Evolutionary conservation across 2,113 vertebrate species (phyloP).

Genomic region (Sander vitreus): DNA sequence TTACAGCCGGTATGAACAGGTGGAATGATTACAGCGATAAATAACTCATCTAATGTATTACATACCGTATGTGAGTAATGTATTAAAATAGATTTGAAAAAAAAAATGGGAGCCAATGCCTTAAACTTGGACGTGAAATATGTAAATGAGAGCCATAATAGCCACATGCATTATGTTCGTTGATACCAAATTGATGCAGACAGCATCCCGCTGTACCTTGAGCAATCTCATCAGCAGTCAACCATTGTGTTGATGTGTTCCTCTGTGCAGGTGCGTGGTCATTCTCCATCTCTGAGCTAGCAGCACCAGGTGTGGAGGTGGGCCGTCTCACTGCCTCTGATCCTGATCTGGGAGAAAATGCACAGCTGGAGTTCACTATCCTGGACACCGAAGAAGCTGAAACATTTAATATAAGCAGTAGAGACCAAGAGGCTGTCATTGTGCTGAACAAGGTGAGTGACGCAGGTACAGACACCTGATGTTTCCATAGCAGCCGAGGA

Average conservation of each 20-base stretch:
- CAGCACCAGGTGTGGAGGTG: conserved; percentile 88
- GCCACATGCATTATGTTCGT: conserved; percentile 7
- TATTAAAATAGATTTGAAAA: too few relatives aligned
- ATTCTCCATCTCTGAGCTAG: conserved; percentile 90
- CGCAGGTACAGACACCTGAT: too few relatives aligned
- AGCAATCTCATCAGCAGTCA: neutral
- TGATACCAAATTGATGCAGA: neutral
- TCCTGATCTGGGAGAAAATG: conserved; percentile 89
- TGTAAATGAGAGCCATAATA: neutral
- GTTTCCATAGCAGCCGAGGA: neutral
- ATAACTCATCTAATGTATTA: too few relatives aligned
- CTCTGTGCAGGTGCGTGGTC: conserved; percentile 78
- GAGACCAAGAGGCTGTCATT: conserved; percentile 88
- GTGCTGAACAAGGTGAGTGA: conserved; percentile 86
- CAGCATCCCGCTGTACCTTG: neutral
- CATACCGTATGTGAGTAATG: too few relatives aligned
- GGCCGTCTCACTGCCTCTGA: conserved; percentile 89
- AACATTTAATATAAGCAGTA: conserved; percentile 86
- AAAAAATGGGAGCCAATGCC: neutral
- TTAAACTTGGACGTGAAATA: conserved; percentile 8
- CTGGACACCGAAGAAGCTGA: conserved; percentile 86
- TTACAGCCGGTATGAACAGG: neutral
- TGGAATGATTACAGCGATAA: neutral
- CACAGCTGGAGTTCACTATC: conserved; percentile 88
- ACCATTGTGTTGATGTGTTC: neutral